Evolutionary conservation across 2,888 invertebrate species (phyloP).

Genomic region (Drosophila mulleri): DNA sequence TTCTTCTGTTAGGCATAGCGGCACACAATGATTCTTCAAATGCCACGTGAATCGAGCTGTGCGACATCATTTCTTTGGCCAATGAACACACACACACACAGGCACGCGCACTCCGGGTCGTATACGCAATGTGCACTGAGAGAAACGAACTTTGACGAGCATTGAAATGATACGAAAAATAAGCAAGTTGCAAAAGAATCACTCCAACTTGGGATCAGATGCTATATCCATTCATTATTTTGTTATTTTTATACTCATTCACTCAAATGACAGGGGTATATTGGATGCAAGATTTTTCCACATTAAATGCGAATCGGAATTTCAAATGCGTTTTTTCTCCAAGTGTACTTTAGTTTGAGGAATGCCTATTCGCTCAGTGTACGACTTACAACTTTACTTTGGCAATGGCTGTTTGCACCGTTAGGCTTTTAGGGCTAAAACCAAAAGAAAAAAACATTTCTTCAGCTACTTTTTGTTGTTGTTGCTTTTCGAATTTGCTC

Average conservation of each 20-base stretch:
- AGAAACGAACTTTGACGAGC: not conserved
- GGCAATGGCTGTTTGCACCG: constrained; percentile 6
- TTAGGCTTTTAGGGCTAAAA: constrained; percentile 11
- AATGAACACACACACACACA: constrained; percentile 21
- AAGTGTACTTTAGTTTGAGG: not conserved
- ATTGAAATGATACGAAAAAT: not conserved
- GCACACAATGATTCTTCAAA: constrained; percentile 72
- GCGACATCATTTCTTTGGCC: constrained; percentile 30
- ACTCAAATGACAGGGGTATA: no score
- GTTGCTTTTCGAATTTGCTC: not conserved
- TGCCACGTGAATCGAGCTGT: constrained; percentile 40
- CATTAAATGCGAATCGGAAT: no score
- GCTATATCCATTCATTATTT: no score
- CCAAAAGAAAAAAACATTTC: not conserved
- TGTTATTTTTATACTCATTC: no score
- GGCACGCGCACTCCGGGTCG: constrained; percentile 14
- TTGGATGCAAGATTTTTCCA: no score
- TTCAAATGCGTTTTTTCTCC: no score
- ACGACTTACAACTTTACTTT: not conserved
- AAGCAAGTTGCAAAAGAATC: no score
- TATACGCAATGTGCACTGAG: constrained; percentile 38
- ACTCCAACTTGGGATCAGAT: no score
- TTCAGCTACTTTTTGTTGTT: not conserved
- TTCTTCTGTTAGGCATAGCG: constrained; percentile 11
- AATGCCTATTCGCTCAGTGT: constrained; percentile 2